A percentile compares a stretch with the other conserved stretches of the same genome.
phyloP scores from a whole-genome alignment of 1,140 invertebrate genomes.

The Drosophila erecta region DNA sequence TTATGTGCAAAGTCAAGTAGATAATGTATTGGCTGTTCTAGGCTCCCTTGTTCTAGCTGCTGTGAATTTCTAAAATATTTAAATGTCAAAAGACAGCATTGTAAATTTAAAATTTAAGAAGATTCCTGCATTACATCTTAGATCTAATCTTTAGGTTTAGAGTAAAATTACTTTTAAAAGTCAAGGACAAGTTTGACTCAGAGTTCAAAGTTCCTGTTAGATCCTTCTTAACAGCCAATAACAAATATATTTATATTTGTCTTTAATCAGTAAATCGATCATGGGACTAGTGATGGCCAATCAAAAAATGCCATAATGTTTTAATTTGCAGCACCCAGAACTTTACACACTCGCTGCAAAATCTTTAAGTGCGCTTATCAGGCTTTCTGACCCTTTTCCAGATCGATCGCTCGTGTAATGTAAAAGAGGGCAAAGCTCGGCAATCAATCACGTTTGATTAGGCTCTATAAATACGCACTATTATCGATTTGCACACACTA shows the following conservation, averaged over 20 bases:
- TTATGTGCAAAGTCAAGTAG: too few relatives aligned
- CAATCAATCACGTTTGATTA: constrained; percentile 74
- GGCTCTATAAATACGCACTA: constrained; percentile 76
- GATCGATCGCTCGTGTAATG: constrained; percentile 40
- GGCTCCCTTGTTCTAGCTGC: too few relatives aligned
- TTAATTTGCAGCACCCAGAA: neutral
- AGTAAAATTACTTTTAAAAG: neutral
- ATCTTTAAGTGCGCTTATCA: constrained; percentile 26
- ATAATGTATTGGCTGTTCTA: too few relatives aligned
- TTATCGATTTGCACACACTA: constrained; percentile 43
- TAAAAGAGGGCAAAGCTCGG: constrained; percentile 41
- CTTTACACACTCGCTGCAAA: constrained; percentile 1
- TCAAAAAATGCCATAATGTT: neutral
- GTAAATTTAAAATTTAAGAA: too few relatives aligned
- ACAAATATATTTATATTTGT: neutral
- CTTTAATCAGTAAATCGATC: neutral
- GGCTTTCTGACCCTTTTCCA: constrained; percentile 34
- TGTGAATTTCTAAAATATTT: too few relatives aligned
- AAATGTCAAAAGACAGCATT: too few relatives aligned
- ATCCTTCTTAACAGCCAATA: too few relatives aligned
- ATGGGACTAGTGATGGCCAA: neutral
- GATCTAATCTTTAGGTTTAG: neutral
- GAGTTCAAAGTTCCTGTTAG: neutral
- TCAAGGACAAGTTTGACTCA: neutral
- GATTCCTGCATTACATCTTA: too few relatives aligned